Base-by-base conservation (phyloP, 2,888 invertebrate genomes). In the Dynastes hyllus region DNA sequence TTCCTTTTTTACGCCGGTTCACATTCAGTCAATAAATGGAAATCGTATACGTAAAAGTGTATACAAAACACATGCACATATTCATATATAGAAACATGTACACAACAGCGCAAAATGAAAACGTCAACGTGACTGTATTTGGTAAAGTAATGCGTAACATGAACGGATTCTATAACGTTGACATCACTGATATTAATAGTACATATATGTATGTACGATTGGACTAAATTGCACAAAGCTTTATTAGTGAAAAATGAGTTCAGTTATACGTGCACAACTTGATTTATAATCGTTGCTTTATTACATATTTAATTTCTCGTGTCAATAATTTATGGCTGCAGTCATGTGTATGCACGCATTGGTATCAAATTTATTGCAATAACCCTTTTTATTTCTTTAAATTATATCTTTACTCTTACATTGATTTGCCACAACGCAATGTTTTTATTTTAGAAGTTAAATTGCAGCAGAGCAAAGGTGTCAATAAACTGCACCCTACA, bases 121-220 rank as follows among this genome's bases (percentile, higher is more conserved):
- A 55, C 58, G 40, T 75, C 58, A 63, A 63, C 61, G 50, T 40
- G 61, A 61, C 73, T 45, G 73, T 75, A 75, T 75, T 75, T 75
- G 73, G 73, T 45, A 61, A 45, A 75, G 73, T 61, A 61, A 61
- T 22, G 63, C 61, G 73, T 75, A 75, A 75, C 61, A 55, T 61
- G 73, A 45, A 75, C 61, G 61, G 63, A 75, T 61, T 73, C 73
- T 73, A 58, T 75, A 75, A 75, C 11, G 73, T 75, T 61, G 73
- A 75, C 73, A 75, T 75, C 73, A 75, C 61, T 75, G 73, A 50
- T 75, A 75, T 75, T 75, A 75, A 75, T 75, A 75, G 73, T 61
- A 40, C 40, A 32, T 16, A 40, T 55, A 45, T 45, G 9, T 45
- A 61, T 45, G 73, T 45, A 61, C 61, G 73, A 75, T 75, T 75